These are phyloP conservation scores for Mactromeris polynyma DNA, from an alignment of 2,888 invertebrate genomes.

Conservation along the genomic window DNA sequence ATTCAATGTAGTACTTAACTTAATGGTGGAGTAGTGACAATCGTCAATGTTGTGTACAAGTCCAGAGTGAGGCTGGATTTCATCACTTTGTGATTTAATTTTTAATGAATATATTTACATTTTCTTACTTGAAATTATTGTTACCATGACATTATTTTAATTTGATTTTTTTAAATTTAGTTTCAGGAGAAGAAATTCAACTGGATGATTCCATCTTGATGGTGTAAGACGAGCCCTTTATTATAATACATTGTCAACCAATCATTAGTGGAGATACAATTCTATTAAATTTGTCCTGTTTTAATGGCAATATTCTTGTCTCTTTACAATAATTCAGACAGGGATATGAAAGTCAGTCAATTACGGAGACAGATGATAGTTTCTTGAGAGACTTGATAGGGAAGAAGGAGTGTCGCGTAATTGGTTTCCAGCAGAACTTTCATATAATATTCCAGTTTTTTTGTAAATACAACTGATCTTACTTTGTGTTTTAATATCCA, in stretches of 20 bases:
- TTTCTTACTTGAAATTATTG: background rate
- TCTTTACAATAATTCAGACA: background rate
- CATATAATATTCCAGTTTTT: too few relatives aligned
- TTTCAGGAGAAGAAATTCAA: constrained; percentile 3
- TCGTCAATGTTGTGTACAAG: too few relatives aligned
- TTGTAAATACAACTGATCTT: too few relatives aligned
- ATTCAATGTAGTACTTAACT: too few relatives aligned
- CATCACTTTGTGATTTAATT: background rate
- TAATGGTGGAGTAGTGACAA: too few relatives aligned
- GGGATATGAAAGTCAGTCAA: background rate
- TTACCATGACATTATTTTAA: background rate
- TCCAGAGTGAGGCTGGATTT: background rate
- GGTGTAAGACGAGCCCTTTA: background rate
- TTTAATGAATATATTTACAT: background rate
- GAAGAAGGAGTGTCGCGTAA: background rate
- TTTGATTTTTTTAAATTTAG: background rate
- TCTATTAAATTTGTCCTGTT: constrained; percentile 2
- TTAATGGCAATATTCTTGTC: background rate
- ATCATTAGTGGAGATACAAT: background rate
- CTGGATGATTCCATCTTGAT: background rate
- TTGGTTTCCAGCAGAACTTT: background rate
- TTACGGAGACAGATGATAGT: background rate
- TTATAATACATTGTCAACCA: background rate
- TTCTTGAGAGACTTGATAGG: background rate
- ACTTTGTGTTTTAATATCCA: background rate